Evolutionary conservation across 2,113 vertebrate species (phyloP).

Genomic region (Alosa alosa): DNA sequence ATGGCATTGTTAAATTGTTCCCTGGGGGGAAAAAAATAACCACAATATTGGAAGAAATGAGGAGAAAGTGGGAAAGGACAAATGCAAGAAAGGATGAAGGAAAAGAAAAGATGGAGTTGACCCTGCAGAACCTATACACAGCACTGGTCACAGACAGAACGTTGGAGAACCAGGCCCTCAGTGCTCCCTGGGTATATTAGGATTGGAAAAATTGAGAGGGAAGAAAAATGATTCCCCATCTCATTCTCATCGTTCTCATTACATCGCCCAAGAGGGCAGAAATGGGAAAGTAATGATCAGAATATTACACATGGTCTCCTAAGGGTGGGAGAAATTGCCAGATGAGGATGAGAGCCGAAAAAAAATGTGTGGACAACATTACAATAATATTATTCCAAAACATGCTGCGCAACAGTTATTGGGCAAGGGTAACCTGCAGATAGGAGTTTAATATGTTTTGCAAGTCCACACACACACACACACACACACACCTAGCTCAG

Average conservation of each 20-base stretch:
- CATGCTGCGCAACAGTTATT: background rate
- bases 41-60: background rate
- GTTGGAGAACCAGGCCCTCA: background rate
- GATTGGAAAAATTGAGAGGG: constrained; percentile 23
- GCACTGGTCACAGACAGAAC: background rate
- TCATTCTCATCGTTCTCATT: constrained; percentile 29
- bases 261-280: constrained; percentile 15
- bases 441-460: background rate
- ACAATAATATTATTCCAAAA: constrained; percentile 13
- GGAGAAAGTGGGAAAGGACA: background rate
- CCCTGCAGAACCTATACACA: background rate
- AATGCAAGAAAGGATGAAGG: background rate
- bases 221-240: constrained; percentile 33
- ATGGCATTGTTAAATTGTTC: background rate
- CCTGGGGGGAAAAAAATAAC: background rate
- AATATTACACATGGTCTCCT: constrained; percentile 31
- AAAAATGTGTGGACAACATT: background rate
- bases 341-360: background rate
- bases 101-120: background rate
- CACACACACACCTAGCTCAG: background rate
- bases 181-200: constrained; percentile 17
- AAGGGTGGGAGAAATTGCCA: constrained; percentile 7
- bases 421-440: background rate
- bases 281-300: constrained; percentile 31
- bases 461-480: background rate